These are phyloP conservation scores for Troilus luridus DNA, from an alignment of 2,888 invertebrate genomes.

Conservation along the genomic window DNA sequence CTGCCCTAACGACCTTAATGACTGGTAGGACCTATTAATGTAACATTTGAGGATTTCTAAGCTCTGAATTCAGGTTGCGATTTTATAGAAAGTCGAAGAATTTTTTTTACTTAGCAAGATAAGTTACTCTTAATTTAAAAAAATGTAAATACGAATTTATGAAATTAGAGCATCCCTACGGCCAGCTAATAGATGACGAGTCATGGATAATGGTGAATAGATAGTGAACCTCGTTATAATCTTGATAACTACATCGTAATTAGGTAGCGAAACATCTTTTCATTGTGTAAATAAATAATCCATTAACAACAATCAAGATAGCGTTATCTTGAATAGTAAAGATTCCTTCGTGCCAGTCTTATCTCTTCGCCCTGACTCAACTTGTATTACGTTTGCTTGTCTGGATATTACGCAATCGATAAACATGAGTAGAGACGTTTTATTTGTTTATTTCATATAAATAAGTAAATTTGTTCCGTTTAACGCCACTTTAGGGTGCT, in stretches of 20 bases:
- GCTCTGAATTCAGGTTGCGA: background rate
- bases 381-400: background rate
- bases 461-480: background rate
- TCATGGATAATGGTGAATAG: background rate
- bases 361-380: background rate
- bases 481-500: too few relatives aligned
- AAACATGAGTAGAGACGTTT: background rate
- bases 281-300: background rate
- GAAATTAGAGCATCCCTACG: too few relatives aligned
- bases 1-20: background rate
- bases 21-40: too few relatives aligned
- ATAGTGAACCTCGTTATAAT: background rate
- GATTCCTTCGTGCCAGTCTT: background rate
- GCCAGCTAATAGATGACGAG: background rate
- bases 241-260: background rate
- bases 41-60: too few relatives aligned
- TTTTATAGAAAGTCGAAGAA: background rate
- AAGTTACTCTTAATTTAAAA: too few relatives aligned
- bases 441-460: background rate
- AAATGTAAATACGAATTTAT: too few relatives aligned
- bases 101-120: too few relatives aligned
- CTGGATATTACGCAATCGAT: background rate
- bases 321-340: background rate
- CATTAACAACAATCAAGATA: background rate
- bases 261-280: background rate